Evolutionary conservation across 2,113 vertebrate genomes (phyloP), one percentile per base, ranked within the genome.

Genomic region (Actenoides lindsayi): DNA sequence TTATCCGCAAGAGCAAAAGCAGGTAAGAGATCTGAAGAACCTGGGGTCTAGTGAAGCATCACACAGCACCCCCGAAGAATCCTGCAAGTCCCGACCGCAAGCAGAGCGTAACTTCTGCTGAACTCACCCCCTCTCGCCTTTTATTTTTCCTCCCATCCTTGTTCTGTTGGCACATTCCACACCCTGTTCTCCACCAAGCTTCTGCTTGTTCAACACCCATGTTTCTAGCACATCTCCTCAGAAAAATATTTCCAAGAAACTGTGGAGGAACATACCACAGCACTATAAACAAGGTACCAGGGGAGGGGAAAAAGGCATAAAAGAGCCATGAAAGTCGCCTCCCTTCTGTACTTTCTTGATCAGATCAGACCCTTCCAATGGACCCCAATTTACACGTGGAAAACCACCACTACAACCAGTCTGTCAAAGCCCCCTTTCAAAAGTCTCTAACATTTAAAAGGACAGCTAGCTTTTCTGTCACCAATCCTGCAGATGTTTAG

Each of bases 241-340:
- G 78, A 85, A 79, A 95, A 95, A 9, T 94, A 96, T 83, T 88
- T 95, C 82, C 78, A 85, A 94, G 85, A 79, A 93, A 78, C 70
- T 54, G 39, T 23, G 37, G 63, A 67, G 28, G 84, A 90, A 35
- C 67, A 73, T 57, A 82, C 62, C 53, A 91, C 35, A 82, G 67
- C 33, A 63, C 46, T 63, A 88, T 15, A 88, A 88, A 87, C n/a
- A 90, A 85, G 70, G 54, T 57, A 54, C 37, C 33, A 23, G 10
- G 28, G 28, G 75, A 65, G 23, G 41, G 31, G 30, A 90, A 76
- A 68, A 69, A 83, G 7, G 59, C 59, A 35, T 8, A 62, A 44
- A 59, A 85, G 13, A 83, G 31, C 41, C 37, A 37, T 33, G 18
- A 9, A 70, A 69, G 25, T 57, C 88, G 80, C 28, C 51, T 74